These are phyloP conservation scores for Macrobrachium rosenbergii DNA, from an alignment of 1,140 invertebrate genomes.

Conservation along the genomic window DNA sequence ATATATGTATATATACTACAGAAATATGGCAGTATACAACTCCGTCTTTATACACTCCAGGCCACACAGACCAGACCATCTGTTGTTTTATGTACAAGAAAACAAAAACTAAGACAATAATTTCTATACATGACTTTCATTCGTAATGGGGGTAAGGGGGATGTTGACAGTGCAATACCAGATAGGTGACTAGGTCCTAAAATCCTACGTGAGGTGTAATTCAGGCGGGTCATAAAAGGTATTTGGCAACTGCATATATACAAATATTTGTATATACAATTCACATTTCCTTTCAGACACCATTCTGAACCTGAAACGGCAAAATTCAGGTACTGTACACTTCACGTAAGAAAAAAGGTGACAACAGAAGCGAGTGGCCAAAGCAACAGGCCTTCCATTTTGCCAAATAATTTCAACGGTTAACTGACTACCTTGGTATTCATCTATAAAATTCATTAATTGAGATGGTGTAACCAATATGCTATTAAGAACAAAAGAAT, in stretches of 20 bases:
- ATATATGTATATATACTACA: conserved; percentile 53
- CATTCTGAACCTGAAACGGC: conserved; percentile 31
- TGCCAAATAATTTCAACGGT: too few species aligned
- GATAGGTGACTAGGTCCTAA: conserved; percentile 45
- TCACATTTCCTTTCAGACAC: conserved; percentile 32
- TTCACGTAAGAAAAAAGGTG: conserved; percentile 28
- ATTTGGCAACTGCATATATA: conserved; percentile 38
- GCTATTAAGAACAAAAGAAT: conserved; percentile 11
- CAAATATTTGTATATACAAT: conserved; percentile 35
- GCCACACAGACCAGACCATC: conserved; percentile 1
- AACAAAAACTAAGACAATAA: conserved; percentile 3
- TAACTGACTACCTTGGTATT: too few species aligned
- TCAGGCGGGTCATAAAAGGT: conserved; percentile 23
- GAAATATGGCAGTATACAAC: conserved; percentile 58
- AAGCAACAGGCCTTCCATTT: too few species aligned
- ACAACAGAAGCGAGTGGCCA: too few species aligned
- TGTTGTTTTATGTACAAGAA: conserved; percentile 48
- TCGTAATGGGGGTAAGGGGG: neutral
- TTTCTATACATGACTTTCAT: conserved; percentile 48
- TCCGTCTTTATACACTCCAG: conserved; percentile 47
- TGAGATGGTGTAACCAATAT: conserved; percentile 35
- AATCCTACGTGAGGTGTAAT: conserved; percentile 14
- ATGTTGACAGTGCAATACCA: conserved; percentile 24
- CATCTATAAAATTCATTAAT: too few species aligned
- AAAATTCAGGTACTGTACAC: conserved; percentile 12